Conservation (phyloP, 2,113 vertebrate species). For the Malaclemys terrapin region DNA sequence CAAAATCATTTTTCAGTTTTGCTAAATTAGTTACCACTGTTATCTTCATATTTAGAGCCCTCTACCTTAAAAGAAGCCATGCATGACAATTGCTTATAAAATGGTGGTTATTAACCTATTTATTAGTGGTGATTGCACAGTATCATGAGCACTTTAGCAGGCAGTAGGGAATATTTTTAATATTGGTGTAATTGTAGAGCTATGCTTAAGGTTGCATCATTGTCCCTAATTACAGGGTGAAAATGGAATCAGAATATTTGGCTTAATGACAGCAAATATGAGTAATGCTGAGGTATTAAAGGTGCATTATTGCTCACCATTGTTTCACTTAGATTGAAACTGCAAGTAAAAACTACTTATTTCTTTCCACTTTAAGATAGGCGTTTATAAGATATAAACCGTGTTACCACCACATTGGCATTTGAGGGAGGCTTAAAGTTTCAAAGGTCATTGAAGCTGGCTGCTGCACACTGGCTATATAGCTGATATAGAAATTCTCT, state of each 20-base stretch:
- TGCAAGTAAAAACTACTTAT: not conserved
- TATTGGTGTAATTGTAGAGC: not conserved
- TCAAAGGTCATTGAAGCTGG: not conserved
- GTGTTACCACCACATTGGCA: not conserved
- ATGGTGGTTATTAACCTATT: not conserved
- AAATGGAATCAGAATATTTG: not conserved
- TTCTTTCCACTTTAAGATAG: not conserved
- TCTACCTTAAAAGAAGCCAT: not conserved
- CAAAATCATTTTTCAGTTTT: not conserved
- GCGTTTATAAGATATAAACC: not conserved
- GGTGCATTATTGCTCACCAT: not conserved
- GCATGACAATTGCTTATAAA: not conserved
- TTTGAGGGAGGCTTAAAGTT: not conserved
- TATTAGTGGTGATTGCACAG: not conserved
- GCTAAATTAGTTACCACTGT: not conserved
- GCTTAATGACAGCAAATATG: not conserved
- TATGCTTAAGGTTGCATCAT: fast-evolving
- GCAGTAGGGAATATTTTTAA: not conserved
- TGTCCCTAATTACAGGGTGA: not conserved
- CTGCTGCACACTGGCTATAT: not conserved
- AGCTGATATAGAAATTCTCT: not conserved
- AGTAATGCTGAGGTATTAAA: not conserved
- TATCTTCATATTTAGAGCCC: not conserved
- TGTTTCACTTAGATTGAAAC: not conserved
- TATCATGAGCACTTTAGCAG: not conserved